Evolutionary conservation across 2,797 vertebrate species (phyloP).

Genomic region (Astyanax mexicanus): DNA sequence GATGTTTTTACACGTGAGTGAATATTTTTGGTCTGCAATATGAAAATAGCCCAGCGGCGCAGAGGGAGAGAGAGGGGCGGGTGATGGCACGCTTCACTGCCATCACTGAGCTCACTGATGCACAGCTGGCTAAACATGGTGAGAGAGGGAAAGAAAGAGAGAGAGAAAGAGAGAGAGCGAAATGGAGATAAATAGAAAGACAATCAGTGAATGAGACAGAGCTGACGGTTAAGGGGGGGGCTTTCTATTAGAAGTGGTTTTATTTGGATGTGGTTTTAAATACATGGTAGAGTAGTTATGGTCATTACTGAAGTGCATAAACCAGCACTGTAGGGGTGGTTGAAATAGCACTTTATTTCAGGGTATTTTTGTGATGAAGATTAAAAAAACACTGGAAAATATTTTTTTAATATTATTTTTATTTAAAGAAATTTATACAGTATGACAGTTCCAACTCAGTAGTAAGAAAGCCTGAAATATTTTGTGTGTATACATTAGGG

Average conservation of each 20-base stretch:
- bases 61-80: slow-evolving; percentile 5
- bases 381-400: no score
- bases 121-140: slow-evolving; percentile 37
- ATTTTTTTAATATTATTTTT: no score
- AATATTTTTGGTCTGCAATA: slow-evolving; percentile 21
- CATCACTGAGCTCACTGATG: slow-evolving; percentile 20
- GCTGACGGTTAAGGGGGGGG: background rate
- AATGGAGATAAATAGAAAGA: slow-evolving; percentile 11
- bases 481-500: no score
- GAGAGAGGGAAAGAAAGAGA: slow-evolving; percentile 12
- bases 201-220: slow-evolving; percentile 1
- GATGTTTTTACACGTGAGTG: slow-evolving; percentile 39
- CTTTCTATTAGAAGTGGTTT: background rate
- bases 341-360: no score
- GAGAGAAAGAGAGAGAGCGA: no score
- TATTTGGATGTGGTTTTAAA: no score
- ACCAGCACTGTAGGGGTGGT: no score
- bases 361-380: no score
- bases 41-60: slow-evolving; percentile 43
- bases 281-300: background rate
- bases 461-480: no score
- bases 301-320: no score
- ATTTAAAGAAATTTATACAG: no score
- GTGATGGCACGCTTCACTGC: slow-evolving; percentile 26
- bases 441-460: no score